Evolutionary conservation across 2,888 invertebrate genomes (phyloP).

Genomic region (Stenchaetothrips biformis): DNA sequence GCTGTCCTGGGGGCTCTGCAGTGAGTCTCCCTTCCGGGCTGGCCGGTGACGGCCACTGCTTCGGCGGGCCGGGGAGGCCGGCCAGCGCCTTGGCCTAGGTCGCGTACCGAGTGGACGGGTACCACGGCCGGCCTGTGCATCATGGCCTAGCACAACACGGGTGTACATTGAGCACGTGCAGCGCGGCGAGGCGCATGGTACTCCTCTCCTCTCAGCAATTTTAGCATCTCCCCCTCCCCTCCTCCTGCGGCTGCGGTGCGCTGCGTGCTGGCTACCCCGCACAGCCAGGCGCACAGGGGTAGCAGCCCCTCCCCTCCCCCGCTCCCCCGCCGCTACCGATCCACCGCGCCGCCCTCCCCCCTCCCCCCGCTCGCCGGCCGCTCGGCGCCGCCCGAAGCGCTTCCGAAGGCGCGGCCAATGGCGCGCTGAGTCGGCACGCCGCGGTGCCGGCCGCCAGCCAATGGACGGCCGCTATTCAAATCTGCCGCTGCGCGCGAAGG

Average conservation of each 20-base stretch:
- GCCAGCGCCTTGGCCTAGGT: not conserved
- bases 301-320: constrained; percentile 30
- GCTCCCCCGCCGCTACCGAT: constrained; percentile 35
- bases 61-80: not conserved
- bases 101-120: not conserved
- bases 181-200: not conserved
- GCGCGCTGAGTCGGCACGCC: constrained; percentile 32
- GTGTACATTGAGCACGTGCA: constrained; percentile 21
- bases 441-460: constrained; percentile 44
- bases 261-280: constrained; percentile 29
- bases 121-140: not conserved
- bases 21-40: not conserved
- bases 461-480: constrained; percentile 35
- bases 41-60: not conserved
- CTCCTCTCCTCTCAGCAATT: constrained; percentile 30
- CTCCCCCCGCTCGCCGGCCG: constrained; percentile 19
- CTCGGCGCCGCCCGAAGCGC: not conserved
- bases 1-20: not conserved
- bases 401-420: not conserved
- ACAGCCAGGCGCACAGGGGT: constrained; percentile 29
- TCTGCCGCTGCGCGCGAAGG: constrained; percentile 31
- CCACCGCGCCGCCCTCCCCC: constrained; percentile 35
- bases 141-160: constrained; percentile 21
- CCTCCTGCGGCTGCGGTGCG: not conserved
- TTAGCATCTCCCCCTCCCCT: not conserved